Conservation (phyloP, 1,140 invertebrate genomes). For the Tyrophagus putrescentiae region DNA sequence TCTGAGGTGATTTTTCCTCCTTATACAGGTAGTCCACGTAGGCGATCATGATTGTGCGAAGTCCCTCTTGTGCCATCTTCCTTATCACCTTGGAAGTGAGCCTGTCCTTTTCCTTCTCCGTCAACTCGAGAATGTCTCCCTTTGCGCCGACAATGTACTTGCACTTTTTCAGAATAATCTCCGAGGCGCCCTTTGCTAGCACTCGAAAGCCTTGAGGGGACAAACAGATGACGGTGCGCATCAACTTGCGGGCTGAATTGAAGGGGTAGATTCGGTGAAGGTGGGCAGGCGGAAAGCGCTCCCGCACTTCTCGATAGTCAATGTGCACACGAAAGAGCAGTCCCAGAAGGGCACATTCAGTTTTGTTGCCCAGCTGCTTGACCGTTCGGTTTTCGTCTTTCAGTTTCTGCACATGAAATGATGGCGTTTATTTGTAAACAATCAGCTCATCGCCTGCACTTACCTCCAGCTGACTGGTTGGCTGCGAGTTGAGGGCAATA, state of each 20-base stretch:
- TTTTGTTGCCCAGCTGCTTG: conserved; percentile 98
- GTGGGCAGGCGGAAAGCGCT: conserved; percentile 67
- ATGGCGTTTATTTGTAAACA: conserved; percentile 65
- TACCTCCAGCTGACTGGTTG: conserved; percentile 80
- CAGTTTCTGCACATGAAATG: conserved; percentile 41
- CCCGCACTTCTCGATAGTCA: conserved; percentile 76
- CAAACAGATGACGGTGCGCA: conserved; percentile 73
- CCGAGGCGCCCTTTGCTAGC: conserved; percentile 91
- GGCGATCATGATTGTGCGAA: conserved; percentile 87
- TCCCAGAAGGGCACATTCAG: conserved; percentile 88
- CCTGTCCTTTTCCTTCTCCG: no score
- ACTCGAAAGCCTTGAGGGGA: conserved; percentile 65
- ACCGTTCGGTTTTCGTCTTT: conserved; percentile 60
- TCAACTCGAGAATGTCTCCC: no score
- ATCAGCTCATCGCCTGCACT: conserved; percentile 67
- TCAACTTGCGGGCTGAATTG: conserved; percentile 94
- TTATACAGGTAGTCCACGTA: conserved; percentile 65
- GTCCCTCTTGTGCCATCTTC: no score
- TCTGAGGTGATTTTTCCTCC: conserved; percentile 12
- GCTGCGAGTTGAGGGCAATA: conserved; percentile 87
- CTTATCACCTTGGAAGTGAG: no score
- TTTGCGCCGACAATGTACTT: not conserved
- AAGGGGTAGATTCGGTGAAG: conserved; percentile 89
- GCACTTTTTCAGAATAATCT: conserved; percentile 81
- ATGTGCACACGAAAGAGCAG: conserved; percentile 77